These are phyloP conservation scores for Muricea muricata DNA, from an alignment of 92 coral and sea anemone genomes.

Conservation along the genomic window DNA sequence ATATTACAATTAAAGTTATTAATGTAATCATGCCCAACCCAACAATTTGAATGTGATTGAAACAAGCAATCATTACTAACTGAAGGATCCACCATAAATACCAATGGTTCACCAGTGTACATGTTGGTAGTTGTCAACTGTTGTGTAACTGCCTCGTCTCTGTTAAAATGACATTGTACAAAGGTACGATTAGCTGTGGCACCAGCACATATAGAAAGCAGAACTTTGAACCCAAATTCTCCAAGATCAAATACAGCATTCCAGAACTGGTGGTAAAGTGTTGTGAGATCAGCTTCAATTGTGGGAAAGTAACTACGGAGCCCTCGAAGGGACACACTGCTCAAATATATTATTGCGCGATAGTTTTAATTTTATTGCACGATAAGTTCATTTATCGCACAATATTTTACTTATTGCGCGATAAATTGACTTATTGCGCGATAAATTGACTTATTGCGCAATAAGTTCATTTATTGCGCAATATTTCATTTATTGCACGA, in stretches of 20 bases:
- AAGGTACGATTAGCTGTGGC: constrained; percentile 63
- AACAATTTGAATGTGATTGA: too few relatives aligned
- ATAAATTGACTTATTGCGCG: too few relatives aligned
- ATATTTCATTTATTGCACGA: not conserved
- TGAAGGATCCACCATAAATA: too few relatives aligned
- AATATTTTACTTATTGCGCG: too few relatives aligned
- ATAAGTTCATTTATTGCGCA: not conserved
- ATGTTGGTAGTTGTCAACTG: constrained; percentile 52
- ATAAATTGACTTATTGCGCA: too few relatives aligned
- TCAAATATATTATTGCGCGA: too few relatives aligned
- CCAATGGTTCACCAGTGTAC: too few relatives aligned
- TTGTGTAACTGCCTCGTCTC: constrained; percentile 17
- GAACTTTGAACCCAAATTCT: constrained; percentile 58
- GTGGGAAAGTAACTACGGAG: constrained; percentile 64
- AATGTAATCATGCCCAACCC: too few relatives aligned
- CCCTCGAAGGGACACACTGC: too few relatives aligned
- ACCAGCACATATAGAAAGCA: constrained; percentile 51
- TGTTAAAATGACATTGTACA: constrained; percentile 50
- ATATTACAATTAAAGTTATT: too few relatives aligned
- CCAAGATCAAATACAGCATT: constrained; percentile 44
- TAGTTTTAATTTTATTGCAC: too few relatives aligned
- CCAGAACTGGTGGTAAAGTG: constrained; percentile 62
- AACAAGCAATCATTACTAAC: constrained; percentile 44
- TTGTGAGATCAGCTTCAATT: constrained; percentile 50
- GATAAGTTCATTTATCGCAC: too few relatives aligned